phyloP scores from a whole-genome alignment of 2,888 invertebrate genomes.

The Micropterix aruncella region DNA sequence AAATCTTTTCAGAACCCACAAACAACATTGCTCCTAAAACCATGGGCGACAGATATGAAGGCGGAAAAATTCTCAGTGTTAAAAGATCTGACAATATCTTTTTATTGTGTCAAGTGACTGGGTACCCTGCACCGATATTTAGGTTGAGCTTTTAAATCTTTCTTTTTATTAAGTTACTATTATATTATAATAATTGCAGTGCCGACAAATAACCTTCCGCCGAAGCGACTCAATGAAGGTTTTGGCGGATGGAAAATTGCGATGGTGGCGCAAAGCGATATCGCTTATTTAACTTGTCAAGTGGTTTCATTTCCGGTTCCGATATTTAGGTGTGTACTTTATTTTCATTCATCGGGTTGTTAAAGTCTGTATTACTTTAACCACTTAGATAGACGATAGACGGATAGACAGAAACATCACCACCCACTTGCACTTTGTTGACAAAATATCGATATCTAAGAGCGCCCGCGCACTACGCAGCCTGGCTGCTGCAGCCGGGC shows the following conservation, averaged over 20 bases:
- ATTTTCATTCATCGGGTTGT: too few relatives aligned
- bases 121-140: slow-evolving; percentile 37
- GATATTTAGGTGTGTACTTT: slow-evolving; percentile 56
- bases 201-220: slow-evolving; percentile 48
- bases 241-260: slow-evolving; percentile 51
- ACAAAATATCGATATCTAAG: too few relatives aligned
- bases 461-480: too few relatives aligned
- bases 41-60: slow-evolving; percentile 25
- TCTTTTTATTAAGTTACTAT: too few relatives aligned
- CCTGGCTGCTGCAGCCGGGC: too few relatives aligned
- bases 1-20: slow-evolving; percentile 47
- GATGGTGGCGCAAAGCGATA: slow-evolving; percentile 30
- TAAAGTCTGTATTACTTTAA: too few relatives aligned
- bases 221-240: slow-evolving; percentile 43
- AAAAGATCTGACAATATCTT: slow-evolving; percentile 23
- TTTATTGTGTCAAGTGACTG: slow-evolving; percentile 39
- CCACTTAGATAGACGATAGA: too few relatives aligned
- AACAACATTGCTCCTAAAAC: slow-evolving; percentile 49
- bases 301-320: slow-evolving; percentile 57
- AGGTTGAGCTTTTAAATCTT: slow-evolving; percentile 21
- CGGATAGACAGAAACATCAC: too few relatives aligned
- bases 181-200: too few relatives aligned
- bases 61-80: slow-evolving; percentile 30
- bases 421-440: too few relatives aligned
- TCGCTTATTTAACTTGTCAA: slow-evolving; percentile 50